Conservation (phyloP, 1,140 invertebrate genomes). For the Cotesia glomerata region DNA sequence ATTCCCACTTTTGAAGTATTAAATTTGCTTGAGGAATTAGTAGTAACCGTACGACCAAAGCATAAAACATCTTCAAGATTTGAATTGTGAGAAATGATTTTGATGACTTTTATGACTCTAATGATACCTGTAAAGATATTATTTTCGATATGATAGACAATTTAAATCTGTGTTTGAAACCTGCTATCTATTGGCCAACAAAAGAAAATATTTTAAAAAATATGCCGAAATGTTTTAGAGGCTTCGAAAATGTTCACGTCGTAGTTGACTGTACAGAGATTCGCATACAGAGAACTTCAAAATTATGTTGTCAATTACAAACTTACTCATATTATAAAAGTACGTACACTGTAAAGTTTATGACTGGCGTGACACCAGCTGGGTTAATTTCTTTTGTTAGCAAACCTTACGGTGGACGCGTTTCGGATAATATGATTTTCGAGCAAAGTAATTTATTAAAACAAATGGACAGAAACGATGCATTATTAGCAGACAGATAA, state of each 20-base stretch:
- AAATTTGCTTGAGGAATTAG: constrained; percentile 11
- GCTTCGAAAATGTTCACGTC: constrained; percentile 37
- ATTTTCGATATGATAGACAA: constrained; percentile 29
- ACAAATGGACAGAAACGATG: constrained; percentile 21
- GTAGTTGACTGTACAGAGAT: constrained; percentile 43
- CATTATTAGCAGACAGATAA: constrained; percentile 30
- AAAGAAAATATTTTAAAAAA: constrained; percentile 34
- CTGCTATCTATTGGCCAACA: constrained; percentile 32
- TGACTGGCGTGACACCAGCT: constrained; percentile 45
- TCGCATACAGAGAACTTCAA: constrained; percentile 27
- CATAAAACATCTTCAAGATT: not conserved
- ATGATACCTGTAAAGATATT: constrained; percentile 30
- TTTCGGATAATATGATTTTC: constrained; percentile 45
- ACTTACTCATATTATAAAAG: constrained; percentile 44
- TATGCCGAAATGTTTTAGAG: constrained; percentile 39
- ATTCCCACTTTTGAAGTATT: constrained; percentile 18
- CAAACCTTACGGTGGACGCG: constrained; percentile 42
- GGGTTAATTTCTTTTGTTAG: constrained; percentile 48
- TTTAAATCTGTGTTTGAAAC: constrained; percentile 30
- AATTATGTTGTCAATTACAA: constrained; percentile 28
- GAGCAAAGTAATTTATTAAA: constrained; percentile 20
- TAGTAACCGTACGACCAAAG: not conserved
- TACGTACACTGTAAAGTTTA: constrained; percentile 44
- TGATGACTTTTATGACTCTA: constrained; percentile 23
- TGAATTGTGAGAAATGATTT: constrained; percentile 11